Evolutionary conservation across 2,888 invertebrate genomes (phyloP), one percentile per base, ranked within the genome.

Genomic region (Peribatodes rhomboidaria): DNA sequence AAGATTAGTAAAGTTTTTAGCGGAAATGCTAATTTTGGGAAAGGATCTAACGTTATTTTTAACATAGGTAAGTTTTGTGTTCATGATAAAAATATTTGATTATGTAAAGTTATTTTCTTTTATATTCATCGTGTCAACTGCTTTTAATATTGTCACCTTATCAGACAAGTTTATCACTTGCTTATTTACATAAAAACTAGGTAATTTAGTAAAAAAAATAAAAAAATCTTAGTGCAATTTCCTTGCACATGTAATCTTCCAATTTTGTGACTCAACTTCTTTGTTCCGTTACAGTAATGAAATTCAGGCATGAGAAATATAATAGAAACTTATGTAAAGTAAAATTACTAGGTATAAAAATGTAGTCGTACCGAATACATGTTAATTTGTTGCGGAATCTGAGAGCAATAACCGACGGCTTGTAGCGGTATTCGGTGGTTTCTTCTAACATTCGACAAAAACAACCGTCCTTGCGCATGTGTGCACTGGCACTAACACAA

Each of bases 301-400:
- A 67, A 33, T 67, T 56, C 54, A 70, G 58, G 67, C 53, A 66
- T 57, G 59, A 65, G 49, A 68, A 72, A 65, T 71, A 61, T 77
- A 76, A 75, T 75, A 84, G 79, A 84, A 85, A 81, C 76, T 74
- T 81, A 83, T 87, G 83, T 83, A 78, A 88, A 82, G 80, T 85
- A 82, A 89, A 87, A 88, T 90, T 85, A 86, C 87, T 84, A 82
- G 87, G 85, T 88, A 87, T 87, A 87, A 91, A 72, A 90, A 89
- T 88, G 83, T 87, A 88, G 87, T 84, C 87, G 92, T 91, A 90
- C 92, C 84, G 90, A 92, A 93, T 93, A 91, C 92, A 92, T 93
- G 92, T 90, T 93, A 93, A 93, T 93, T 92, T 92, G 90, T 93
- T 93, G 91, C 92, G 92, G 92, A 92, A 92, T 90, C 90, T 73